Percentiles rank a stretch among this genome's conserved stretches.
Conservation (phyloP, 2,888 invertebrate genomes). For the Hydriomena furcata region DNA sequence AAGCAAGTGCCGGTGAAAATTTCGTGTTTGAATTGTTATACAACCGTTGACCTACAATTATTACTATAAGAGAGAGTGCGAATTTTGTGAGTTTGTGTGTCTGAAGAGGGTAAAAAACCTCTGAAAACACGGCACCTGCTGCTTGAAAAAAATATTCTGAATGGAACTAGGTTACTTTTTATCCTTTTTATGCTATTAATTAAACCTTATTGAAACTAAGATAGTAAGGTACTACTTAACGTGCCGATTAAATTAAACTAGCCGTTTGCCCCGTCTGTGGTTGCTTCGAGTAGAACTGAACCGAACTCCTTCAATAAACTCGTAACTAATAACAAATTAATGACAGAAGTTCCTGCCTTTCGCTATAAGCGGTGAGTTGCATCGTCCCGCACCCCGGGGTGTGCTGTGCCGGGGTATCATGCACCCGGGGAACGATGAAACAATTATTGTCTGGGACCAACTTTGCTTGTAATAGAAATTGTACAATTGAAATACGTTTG, state of each 20-base stretch:
- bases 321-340: constrained; percentile 42
- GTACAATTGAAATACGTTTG: neutral
- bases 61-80: too few relatives aligned
- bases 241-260: neutral
- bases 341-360: constrained; percentile 23
- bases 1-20: too few relatives aligned
- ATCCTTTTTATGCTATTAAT: too few relatives aligned
- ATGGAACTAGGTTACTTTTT: too few relatives aligned
- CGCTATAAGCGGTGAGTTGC: constrained; percentile 13
- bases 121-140: too few relatives aligned
- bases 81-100: too few relatives aligned
- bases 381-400: neutral
- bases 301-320: constrained; percentile 38
- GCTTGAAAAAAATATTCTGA: too few relatives aligned
- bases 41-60: too few relatives aligned
- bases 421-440: neutral
- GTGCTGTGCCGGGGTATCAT: neutral
- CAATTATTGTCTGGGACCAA: neutral
- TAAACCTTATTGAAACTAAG: too few relatives aligned
- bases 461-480: constrained; percentile 1
- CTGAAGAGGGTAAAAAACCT: too few relatives aligned
- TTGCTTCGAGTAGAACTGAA: neutral
- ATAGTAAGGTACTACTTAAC: too few relatives aligned
- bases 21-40: too few relatives aligned
- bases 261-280: constrained; percentile 1